Evolutionary conservation across 2,113 vertebrate genomes (phyloP).

Genomic region (Rhea americana): DNA sequence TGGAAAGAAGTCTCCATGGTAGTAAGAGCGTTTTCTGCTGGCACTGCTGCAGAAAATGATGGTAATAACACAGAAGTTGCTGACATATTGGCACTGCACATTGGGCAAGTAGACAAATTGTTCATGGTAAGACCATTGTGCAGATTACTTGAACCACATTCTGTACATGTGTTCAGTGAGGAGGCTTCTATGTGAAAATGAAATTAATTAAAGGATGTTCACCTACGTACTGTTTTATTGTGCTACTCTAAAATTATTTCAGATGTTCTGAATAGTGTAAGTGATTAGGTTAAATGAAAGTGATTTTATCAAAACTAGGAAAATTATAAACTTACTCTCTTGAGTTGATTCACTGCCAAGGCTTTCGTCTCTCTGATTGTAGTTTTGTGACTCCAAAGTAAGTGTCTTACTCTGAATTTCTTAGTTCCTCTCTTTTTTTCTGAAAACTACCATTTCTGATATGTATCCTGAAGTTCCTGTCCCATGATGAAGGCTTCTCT

Average conservation of each 20-base stretch:
- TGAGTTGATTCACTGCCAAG: background rate
- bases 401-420: background rate
- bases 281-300: background rate
- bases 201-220: background rate
- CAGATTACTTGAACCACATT: background rate
- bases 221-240: background rate
- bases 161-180: accelerated
- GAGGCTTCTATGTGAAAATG: background rate
- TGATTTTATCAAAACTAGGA: background rate
- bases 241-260: background rate
- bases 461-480: background rate
- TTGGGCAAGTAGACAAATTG: background rate
- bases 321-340: background rate
- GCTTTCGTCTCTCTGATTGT: background rate
- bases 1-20: background rate
- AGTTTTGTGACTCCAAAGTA: background rate
- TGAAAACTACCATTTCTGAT: background rate
- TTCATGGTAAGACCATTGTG: background rate
- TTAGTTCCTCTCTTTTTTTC: background rate
- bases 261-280: background rate
- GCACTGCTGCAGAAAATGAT: background rate
- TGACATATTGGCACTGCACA: conserved; percentile 27
- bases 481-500: background rate
- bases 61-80: conserved; percentile 15
- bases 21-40: background rate